Conservation (phyloP, 2,888 invertebrate species). For the Ochlodes sylvanus region DNA sequence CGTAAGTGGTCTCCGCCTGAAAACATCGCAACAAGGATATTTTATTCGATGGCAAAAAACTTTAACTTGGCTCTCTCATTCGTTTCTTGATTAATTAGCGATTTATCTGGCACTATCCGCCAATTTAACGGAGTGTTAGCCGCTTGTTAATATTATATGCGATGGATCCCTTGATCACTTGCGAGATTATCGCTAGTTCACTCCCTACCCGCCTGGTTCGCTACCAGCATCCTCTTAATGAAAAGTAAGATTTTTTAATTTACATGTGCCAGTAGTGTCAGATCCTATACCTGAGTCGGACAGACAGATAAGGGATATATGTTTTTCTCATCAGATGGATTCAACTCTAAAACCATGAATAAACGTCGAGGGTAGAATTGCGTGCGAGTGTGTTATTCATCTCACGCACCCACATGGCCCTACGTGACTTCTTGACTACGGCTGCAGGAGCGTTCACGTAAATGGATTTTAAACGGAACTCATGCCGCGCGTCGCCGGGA, state of each 20-base stretch:
- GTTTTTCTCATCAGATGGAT: not conserved
- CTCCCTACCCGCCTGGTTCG: no score
- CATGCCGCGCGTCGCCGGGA: not conserved
- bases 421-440: slow-evolving; percentile 11
- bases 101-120: not conserved
- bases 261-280: no score
- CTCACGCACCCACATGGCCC: slow-evolving; percentile 14
- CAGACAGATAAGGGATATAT: not conserved
- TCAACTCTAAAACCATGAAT: not conserved
- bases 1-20: no score
- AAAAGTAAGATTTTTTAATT: no score
- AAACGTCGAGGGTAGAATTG: not conserved
- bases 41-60: not conserved
- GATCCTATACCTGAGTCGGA: no score
- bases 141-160: slow-evolving; percentile 10
- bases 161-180: slow-evolving; percentile 2
- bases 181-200: slow-evolving; percentile 7
- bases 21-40: not conserved
- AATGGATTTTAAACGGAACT: slow-evolving; percentile 3
- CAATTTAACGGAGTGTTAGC: not conserved
- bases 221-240: no score
- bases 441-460: not conserved
- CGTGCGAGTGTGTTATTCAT: not conserved
- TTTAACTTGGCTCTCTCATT: not conserved
- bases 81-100: slow-evolving; percentile 12